Percentiles rank a stretch among this genome's conserved stretches.
These are phyloP conservation scores for Allolobophora icterica DNA, from an alignment of 2,888 invertebrate genomes.

Conservation along the genomic window DNA sequence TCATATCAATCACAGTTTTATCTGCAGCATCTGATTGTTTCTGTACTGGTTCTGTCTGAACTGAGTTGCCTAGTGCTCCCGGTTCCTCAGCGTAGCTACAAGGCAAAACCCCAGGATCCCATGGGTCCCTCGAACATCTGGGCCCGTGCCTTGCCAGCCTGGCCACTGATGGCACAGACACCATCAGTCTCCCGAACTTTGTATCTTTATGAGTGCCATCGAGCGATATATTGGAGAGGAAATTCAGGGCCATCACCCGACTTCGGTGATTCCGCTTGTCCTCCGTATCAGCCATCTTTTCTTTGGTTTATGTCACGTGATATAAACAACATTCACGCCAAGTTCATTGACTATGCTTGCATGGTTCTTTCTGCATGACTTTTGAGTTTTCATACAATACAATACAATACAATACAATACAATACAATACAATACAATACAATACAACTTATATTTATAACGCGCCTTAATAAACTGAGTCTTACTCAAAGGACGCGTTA, in stretches of 20 bases:
- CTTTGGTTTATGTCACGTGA: neutral
- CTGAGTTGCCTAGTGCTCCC: neutral
- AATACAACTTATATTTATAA: too few species aligned
- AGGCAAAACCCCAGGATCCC: neutral
- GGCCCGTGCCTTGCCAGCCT: neutral
- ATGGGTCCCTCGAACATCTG: neutral
- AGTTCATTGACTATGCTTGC: too few species aligned
- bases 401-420: too few species aligned
- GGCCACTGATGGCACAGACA: neutral
- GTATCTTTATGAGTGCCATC: slow-evolving; percentile 49
- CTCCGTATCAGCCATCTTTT: slow-evolving; percentile 41
- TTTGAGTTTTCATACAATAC: too few species aligned
- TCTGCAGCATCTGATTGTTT: neutral
- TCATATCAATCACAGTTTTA: neutral
- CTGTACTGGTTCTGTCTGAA: neutral
- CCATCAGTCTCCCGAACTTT: slow-evolving; percentile 40
- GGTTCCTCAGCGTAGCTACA: neutral
- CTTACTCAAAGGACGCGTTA: too few species aligned
- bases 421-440: too few species aligned
- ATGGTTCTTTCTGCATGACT: neutral
- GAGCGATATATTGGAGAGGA: slow-evolving; percentile 49
- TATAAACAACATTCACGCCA: neutral
- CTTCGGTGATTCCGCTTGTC: slow-evolving; percentile 41
- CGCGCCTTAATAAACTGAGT: too few species aligned
- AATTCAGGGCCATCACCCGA: slow-evolving; percentile 48